Percentiles rank a stretch among this genome's conserved stretches.
Evolutionary conservation across 2,797 vertebrate genomes (phyloP).

Genomic region (Crax fasciolata): DNA sequence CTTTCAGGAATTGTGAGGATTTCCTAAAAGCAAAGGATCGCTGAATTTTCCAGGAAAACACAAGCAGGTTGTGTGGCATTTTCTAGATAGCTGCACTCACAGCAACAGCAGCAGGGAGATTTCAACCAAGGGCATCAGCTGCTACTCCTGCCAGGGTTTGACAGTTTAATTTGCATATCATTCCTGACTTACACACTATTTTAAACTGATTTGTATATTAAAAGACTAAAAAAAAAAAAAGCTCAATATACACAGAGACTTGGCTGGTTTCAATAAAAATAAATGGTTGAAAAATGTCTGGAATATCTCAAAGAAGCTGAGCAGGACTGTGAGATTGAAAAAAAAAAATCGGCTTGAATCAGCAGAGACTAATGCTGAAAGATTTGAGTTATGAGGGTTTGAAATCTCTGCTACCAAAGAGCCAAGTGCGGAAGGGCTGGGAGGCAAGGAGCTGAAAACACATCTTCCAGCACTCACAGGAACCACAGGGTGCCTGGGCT

Average conservation of each 20-base stretch:
- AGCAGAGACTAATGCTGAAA: conserved; percentile 62
- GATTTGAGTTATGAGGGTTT: conserved; percentile 49
- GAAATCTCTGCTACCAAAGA: conserved; percentile 36
- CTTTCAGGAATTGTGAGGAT: neutral
- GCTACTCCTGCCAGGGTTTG: conserved; percentile 24
- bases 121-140: neutral
- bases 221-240: neutral
- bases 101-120: conserved; percentile 19
- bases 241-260: conserved; percentile 64
- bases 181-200: conserved; percentile 72
- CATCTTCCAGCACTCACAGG: neutral
- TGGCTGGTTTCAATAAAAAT: conserved; percentile 72
- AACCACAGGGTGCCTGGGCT: neutral
- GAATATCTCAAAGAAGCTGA: conserved; percentile 56
- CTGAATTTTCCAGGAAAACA: neutral
- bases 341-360: conserved; percentile 62
- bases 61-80: conserved; percentile 19
- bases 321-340: conserved; percentile 27
- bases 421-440: conserved; percentile 23
- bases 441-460: neutral
- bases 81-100: neutral
- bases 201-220: conserved; percentile 72
- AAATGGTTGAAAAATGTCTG: conserved; percentile 74
- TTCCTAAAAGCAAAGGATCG: neutral
- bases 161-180: conserved; percentile 76